Evolutionary conservation across 2,888 invertebrate species (phyloP), one percentile per base, ranked within the genome.

Genomic region (Calameuta idolon): DNA sequence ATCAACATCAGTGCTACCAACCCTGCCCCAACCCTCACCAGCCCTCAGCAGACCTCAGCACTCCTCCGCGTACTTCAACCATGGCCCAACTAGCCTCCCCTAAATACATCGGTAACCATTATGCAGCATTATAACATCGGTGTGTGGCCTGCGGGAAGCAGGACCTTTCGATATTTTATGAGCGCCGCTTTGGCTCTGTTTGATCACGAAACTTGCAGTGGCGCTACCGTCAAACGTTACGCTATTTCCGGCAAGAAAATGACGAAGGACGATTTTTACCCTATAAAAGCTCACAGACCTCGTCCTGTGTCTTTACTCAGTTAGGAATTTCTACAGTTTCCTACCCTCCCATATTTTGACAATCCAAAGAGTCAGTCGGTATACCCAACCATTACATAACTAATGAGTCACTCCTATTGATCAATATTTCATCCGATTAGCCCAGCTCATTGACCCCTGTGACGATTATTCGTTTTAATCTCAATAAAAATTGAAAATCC

Each of bases 21-120:
- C 40, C 15, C 40, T 75, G 74, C 69, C 37, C 76, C 80, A 75
- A 35, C 80, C 74, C 79, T 37, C 74, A 76, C 80, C 74, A 79
- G 77, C 77, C 77, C 74, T 76, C 81, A 74, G 77, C 74, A 71
- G 78, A 78, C 80, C 79, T 85, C 76, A 73, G 69, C 76, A 77
- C 79, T 76, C 76, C 78, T 34, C 75, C 77, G 55, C 77, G 75
- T 80, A 76, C 75, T 77, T 76, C 76, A 69, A 73, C 34, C 79
- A 80, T 78, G 77, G 77, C 80, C 77, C 76, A 77, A 78, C 84
- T 76, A 82, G 76, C 82, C 81, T 79, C 81, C 83, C 85, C 85
- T 84, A 85, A 87, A 87, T 86, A 85, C 85, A 84, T 86, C 85
- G 85, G 80, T 82, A 82, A 84, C 83, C 87, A 87, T 88, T 83